Conservation (phyloP, 2,888 invertebrate species). For the Drosophila nigricruria region DNA sequence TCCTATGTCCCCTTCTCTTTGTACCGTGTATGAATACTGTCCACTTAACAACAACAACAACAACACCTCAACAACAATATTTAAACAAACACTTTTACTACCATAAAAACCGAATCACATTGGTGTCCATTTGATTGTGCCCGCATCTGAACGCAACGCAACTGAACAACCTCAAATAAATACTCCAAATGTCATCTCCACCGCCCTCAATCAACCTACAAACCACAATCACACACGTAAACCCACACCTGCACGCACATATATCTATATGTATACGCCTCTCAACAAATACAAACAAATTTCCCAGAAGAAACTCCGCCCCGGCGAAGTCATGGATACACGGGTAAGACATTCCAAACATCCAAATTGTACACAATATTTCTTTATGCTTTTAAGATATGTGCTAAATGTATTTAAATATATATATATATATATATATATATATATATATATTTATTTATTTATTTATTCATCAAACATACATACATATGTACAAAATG, state of each 20-base stretch:
- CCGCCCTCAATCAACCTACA: conserved; percentile 46
- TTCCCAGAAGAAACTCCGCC: conserved; percentile 90
- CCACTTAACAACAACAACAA: conserved; percentile 49
- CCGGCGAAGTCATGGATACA: conserved; percentile 96
- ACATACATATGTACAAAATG: too few relatives aligned
- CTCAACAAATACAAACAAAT: conserved; percentile 40
- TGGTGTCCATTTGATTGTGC: conserved; percentile 29
- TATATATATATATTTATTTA: background rate
- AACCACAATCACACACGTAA: conserved; percentile 22
- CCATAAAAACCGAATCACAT: conserved; percentile 27
- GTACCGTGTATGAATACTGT: conserved; percentile 50
- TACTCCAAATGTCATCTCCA: conserved; percentile 48
- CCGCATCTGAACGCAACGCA: conserved; percentile 26
- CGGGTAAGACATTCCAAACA: conserved; percentile 89
- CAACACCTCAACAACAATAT: conserved; percentile 13
- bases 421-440: background rate
- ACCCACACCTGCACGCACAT: conserved; percentile 28
- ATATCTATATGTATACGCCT: conserved; percentile 23
- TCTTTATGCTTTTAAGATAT: background rate
- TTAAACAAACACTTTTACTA: conserved; percentile 34
- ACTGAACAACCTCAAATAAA: conserved; percentile 34
- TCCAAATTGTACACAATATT: conserved; percentile 21
- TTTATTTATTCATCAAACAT: background rate
- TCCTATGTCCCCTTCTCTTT: conserved; percentile 67
- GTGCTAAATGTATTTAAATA: background rate